Evolutionary conservation across 2,888 invertebrate genomes (phyloP), one percentile per base, ranked within the genome.

Genomic region (Orthonychiurus folsomi): DNA sequence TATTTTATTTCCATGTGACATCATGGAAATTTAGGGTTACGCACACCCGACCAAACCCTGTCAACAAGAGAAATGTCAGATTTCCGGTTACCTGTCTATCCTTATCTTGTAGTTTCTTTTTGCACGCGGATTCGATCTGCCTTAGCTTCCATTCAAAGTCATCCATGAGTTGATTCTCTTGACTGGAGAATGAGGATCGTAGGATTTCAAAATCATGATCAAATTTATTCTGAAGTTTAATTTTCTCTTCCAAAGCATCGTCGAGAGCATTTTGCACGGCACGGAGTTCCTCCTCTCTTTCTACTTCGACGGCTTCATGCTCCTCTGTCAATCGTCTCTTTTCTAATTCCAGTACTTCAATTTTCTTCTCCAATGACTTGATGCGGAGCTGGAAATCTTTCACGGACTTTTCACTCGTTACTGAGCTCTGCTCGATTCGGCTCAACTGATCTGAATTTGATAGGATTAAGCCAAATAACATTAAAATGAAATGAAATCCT

Each of bases 91-190:
- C 73, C 69, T 73, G 69, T 50, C 60, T 62, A 60, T 73, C 73
- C 60, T 72, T 73, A 28, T 86, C 85, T 66, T 82, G 81, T 25
- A 83, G 68, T 71, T 81, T 81, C 68, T 81, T 81, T 70, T 88
- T 83, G 62, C 86, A 86, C 9, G 81, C 79, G 71, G 84, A 84
- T 78, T 88, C 86, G 73, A 88, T 82, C 76, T 88, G 86, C 50
- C 89, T 77, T 75, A 88, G 80, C 78, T 89, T 88, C 88, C 88
- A 89, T 79, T 89, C 89, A 77, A 88, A 89, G 78, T 89, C 89
- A 2, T 85, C 84, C 70, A 89, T 78, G 74, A 89, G 81, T 63
- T 84, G 80, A 73, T 88, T 87, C 58, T 89, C 88, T 58, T 87
- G 80, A 59, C 72, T 70, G 60, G 85, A 83, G 28, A 84, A 85